phyloP scores from a whole-genome alignment of 2,888 invertebrate species.

The Apamea crenata region DNA sequence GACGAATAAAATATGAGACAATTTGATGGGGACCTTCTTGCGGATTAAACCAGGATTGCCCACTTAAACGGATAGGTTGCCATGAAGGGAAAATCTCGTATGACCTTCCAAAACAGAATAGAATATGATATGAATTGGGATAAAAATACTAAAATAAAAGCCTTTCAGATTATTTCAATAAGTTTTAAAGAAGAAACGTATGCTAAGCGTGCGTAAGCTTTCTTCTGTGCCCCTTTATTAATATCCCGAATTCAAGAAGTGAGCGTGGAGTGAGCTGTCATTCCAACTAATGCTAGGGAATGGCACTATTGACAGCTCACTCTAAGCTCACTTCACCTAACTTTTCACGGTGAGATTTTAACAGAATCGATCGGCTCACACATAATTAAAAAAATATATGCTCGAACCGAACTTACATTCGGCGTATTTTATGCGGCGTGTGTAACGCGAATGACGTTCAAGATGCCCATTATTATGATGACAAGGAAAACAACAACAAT shows the following conservation, averaged over 20 bases:
- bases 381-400: neutral
- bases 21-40: slow-evolving; percentile 29
- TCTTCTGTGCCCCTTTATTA: neutral
- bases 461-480: neutral
- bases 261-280: too few relatives aligned
- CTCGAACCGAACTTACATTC: neutral
- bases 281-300: too few relatives aligned
- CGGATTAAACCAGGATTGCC: slow-evolving; percentile 26
- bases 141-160: neutral
- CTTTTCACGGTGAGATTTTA: too few relatives aligned
- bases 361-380: too few relatives aligned
- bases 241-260: neutral
- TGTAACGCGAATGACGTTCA: neutral
- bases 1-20: slow-evolving; percentile 52
- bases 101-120: neutral
- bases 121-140: neutral
- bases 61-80: slow-evolving; percentile 15
- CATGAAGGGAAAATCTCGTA: neutral
- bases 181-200: neutral
- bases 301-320: too few relatives aligned
- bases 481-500: neutral
- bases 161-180: neutral
- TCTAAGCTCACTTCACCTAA: too few relatives aligned
- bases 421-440: neutral
- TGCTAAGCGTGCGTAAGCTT: too few relatives aligned